Conservation (phyloP, 2,888 invertebrate genomes). For the Trichacis sp. region DNA sequence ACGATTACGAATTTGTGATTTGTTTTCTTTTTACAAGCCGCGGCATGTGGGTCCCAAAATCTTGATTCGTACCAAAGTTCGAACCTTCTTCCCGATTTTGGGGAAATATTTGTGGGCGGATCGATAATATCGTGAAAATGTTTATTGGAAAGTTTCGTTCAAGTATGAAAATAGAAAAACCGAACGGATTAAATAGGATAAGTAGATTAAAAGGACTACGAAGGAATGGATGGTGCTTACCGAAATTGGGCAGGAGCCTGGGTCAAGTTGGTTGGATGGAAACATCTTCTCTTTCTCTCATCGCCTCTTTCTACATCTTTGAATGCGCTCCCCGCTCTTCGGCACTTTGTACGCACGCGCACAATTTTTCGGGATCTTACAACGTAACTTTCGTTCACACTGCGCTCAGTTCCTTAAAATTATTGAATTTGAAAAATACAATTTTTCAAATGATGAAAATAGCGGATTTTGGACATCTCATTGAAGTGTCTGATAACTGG, state of each 20-base stretch:
- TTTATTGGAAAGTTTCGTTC: neutral
- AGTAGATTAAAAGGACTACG: constrained; percentile 68
- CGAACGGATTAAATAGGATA: constrained; percentile 60
- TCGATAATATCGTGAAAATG: constrained; percentile 5
- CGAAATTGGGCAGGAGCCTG: constrained; percentile 68
- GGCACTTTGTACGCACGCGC: constrained; percentile 40
- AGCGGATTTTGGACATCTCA: too few relatives aligned
- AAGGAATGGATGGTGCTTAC: constrained; percentile 69
- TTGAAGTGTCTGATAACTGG: too few relatives aligned
- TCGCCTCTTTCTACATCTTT: constrained; percentile 46
- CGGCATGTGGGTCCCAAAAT: constrained; percentile 26
- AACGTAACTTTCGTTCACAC: neutral
- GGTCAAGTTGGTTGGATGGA: constrained; percentile 63
- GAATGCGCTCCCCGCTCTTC: constrained; percentile 48
- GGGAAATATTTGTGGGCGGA: constrained; percentile 6
- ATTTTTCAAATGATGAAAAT: too few relatives aligned
- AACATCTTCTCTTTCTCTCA: constrained; percentile 62
- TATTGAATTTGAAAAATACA: too few relatives aligned
- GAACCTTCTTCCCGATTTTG: neutral
- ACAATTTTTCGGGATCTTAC: constrained; percentile 31
- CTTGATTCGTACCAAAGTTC: too few relatives aligned
- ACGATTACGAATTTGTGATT: constrained; percentile 17
- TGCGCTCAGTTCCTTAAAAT: too few relatives aligned
- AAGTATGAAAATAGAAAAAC: constrained; percentile 29
- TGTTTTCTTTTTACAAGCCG: constrained; percentile 5